phyloP scores from a whole-genome alignment of 2,113 vertebrate species.

The Gallinago media region DNA sequence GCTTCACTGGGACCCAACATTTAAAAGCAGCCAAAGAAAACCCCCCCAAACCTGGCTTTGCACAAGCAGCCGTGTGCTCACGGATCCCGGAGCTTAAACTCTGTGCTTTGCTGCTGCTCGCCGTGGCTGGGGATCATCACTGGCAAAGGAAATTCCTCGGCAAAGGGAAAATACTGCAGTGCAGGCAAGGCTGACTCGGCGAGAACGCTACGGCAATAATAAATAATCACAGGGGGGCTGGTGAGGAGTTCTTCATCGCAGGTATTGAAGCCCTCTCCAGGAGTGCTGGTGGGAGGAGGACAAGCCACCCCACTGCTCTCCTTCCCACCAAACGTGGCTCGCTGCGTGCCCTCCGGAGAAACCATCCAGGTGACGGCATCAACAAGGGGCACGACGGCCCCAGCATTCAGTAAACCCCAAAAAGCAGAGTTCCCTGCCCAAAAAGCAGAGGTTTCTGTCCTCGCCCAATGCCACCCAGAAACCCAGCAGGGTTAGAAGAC shows the following conservation, averaged over 20 bases:
- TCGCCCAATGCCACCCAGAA: neutral
- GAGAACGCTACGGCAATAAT: fast-evolving
- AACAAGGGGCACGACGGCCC: fast-evolving
- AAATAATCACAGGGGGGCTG: neutral
- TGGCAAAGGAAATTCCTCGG: neutral
- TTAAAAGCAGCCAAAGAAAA: fast-evolving
- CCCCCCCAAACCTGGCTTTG: neutral
- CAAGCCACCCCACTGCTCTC: fast-evolving
- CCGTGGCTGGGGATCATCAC: fast-evolving
- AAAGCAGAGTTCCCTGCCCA: neutral
- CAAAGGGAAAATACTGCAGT: neutral
- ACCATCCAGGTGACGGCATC: fast-evolving
- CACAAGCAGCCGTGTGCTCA: fast-evolving
- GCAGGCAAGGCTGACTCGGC: conserved; percentile 1
- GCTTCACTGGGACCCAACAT: neutral
- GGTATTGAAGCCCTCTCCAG: fast-evolving
- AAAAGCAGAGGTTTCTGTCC: neutral
- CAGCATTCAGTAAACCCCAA: fast-evolving
- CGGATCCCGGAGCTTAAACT: fast-evolving
- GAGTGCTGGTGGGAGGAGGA: neutral
- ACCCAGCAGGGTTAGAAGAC: fast-evolving
- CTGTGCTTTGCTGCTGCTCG: neutral
- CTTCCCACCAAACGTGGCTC: fast-evolving
- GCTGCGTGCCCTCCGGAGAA: neutral
- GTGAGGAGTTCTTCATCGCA: neutral